phyloP scores from a whole-genome alignment of 2,797 vertebrate species.

The Siniperca undulata region DNA sequence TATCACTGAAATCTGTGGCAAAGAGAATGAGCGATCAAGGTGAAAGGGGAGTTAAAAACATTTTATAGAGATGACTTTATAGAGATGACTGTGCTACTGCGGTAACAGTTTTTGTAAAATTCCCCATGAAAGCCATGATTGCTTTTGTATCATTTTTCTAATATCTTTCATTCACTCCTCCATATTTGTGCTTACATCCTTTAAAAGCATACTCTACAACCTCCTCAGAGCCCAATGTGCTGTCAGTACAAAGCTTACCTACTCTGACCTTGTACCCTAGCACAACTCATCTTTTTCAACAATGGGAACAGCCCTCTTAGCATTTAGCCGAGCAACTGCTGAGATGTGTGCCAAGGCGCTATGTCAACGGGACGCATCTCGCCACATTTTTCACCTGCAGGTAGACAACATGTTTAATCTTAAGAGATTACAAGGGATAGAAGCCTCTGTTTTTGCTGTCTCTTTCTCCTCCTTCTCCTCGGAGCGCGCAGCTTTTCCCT shows the following conservation, averaged over 20 bases:
- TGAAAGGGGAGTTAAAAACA: slow-evolving; percentile 21
- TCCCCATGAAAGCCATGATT: slow-evolving; percentile 75
- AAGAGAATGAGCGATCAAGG: slow-evolving; percentile 58
- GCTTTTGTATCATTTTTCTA: slow-evolving; percentile 61
- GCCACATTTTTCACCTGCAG: slow-evolving; percentile 71
- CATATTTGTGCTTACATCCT: slow-evolving; percentile 53
- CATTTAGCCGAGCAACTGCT: slow-evolving; percentile 62
- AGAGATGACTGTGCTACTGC: slow-evolving; percentile 18
- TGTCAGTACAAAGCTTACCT: slow-evolving; percentile 59
- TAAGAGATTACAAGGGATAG: slow-evolving; percentile 72
- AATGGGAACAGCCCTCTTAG: slow-evolving; percentile 58
- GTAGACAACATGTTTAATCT: slow-evolving; percentile 81
- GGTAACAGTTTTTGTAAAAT: slow-evolving; percentile 38
- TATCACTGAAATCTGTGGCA: slow-evolving; percentile 33
- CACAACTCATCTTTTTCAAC: slow-evolving; percentile 49
- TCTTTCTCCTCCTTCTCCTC: slow-evolving; percentile 53
- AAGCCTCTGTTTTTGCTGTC: slow-evolving; percentile 57
- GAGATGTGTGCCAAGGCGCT: slow-evolving; percentile 60
- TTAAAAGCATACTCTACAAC: slow-evolving; percentile 53
- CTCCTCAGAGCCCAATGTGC: slow-evolving; percentile 40
- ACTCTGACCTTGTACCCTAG: slow-evolving; percentile 56
- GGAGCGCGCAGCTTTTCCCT: slow-evolving; percentile 56
- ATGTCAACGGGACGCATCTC: slow-evolving; percentile 68
- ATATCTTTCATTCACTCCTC: slow-evolving; percentile 50
- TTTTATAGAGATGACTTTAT: slow-evolving; percentile 35